phyloP scores from a whole-genome alignment of 2,113 vertebrate species.

The Chaenogobius annularis region DNA sequence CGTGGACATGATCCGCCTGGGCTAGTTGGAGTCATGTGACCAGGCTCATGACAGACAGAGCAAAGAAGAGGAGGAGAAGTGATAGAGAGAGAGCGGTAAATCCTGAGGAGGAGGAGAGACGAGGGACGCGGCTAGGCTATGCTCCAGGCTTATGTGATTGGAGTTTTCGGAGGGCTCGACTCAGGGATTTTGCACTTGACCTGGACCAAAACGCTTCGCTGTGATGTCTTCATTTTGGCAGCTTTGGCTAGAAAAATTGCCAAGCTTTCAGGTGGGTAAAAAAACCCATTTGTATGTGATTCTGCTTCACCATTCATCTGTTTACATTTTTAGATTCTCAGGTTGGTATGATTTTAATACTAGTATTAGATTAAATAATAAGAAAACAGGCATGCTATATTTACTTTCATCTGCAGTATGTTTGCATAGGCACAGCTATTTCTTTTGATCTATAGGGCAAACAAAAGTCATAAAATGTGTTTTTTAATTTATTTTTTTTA shows the following conservation, averaged over 20 bases:
- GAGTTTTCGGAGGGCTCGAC: slow-evolving; percentile 42
- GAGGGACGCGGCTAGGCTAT: slow-evolving; percentile 39
- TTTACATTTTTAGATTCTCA: slow-evolving; percentile 4
- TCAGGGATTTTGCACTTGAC: slow-evolving; percentile 21
- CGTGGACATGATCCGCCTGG: slow-evolving; percentile 57
- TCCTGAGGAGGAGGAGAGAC: slow-evolving; percentile 52
- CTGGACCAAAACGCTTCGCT: slow-evolving; percentile 28
- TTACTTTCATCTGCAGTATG: neutral
- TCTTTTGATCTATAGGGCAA: neutral
- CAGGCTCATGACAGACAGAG: slow-evolving; percentile 38
- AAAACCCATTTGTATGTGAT: slow-evolving; percentile 45
- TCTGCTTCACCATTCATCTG: neutral
- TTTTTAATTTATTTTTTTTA: too few species aligned
- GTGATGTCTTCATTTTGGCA: slow-evolving; percentile 22
- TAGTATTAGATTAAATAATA: neutral
- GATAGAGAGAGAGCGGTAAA: slow-evolving; percentile 43
- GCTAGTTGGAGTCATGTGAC: slow-evolving; percentile 50
- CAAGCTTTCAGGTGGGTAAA: slow-evolving; percentile 55
- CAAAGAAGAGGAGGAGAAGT: slow-evolving; percentile 20
- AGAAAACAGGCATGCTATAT: neutral
- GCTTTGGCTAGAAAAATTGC: slow-evolving; percentile 34
- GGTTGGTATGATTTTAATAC: neutral
- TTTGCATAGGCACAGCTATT: neutral
- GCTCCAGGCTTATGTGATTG: slow-evolving; percentile 40
- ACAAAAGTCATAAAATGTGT: neutral